phyloP scores from a whole-genome alignment of 2,888 invertebrate genomes.

The Morpho deidamia region DNA sequence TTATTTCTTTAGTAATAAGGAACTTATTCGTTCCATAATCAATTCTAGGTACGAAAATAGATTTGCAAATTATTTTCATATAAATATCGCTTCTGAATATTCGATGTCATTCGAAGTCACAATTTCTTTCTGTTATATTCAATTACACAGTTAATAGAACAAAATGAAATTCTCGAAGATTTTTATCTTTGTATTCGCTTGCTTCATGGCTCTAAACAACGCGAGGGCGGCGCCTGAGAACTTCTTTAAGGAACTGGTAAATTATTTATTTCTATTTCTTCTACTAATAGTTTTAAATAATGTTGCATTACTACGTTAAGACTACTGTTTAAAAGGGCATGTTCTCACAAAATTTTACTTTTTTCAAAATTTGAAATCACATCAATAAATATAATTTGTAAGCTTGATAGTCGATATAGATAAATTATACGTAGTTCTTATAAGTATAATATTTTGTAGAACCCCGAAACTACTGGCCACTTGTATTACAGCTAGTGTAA shows the following conservation, averaged over 20 bases:
- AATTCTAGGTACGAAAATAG: neutral
- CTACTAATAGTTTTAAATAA: too few species aligned
- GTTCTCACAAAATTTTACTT: too few species aligned
- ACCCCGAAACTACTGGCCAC: too few species aligned
- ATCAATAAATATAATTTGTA: too few species aligned
- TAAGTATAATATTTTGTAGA: too few species aligned
- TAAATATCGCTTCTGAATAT: neutral
- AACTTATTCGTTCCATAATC: neutral
- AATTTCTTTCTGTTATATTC: neutral
- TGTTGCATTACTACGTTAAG: too few species aligned
- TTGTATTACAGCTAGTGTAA: too few species aligned
- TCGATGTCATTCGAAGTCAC: neutral
- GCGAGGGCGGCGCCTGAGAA: constrained; percentile 42
- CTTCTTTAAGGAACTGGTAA: constrained; percentile 47
- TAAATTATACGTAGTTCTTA: too few species aligned
- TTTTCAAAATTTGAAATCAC: too few species aligned
- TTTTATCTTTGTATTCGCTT: constrained; percentile 40
- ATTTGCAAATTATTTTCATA: neutral
- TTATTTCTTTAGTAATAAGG: neutral
- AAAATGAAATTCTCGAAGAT: constrained; percentile 44
- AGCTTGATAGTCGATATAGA: too few species aligned
- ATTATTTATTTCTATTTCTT: constrained; percentile 15
- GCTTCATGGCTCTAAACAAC: constrained; percentile 33
- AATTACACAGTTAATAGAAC: neutral
- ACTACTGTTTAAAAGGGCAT: too few species aligned